phyloP scores from a whole-genome alignment of 1,140 invertebrate genomes.

The Papilio aristodemus region DNA sequence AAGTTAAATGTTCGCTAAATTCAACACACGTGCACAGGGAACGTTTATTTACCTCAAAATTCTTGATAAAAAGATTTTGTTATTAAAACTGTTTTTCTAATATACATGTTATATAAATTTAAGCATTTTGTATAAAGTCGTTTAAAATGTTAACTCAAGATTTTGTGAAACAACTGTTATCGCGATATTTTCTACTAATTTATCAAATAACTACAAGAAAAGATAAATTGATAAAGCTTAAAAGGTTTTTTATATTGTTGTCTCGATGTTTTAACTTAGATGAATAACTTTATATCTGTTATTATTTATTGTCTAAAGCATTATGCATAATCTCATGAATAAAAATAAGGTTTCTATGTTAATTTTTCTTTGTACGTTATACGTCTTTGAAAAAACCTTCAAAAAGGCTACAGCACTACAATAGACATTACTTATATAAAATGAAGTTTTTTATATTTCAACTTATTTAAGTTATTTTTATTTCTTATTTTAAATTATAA shows the following conservation, averaged over 20 bases:
- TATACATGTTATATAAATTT: too few relatives aligned
- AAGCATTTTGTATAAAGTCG: too few relatives aligned
- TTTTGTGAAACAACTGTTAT: background rate
- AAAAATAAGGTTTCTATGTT: background rate
- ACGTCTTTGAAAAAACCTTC: background rate
- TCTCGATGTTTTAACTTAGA: background rate
- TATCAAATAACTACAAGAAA: constrained; percentile 10
- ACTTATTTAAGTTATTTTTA: too few relatives aligned
- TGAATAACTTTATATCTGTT: background rate
- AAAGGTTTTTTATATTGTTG: constrained; percentile 12
- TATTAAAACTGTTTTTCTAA: too few relatives aligned
- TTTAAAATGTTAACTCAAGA: background rate
- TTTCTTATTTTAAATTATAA: too few relatives aligned
- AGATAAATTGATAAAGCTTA: constrained; percentile 9
- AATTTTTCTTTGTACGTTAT: background rate
- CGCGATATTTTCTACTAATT: background rate
- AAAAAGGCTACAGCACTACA: background rate
- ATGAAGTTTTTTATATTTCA: too few relatives aligned
- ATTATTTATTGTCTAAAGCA: background rate
- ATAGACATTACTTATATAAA: background rate
- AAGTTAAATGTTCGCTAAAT: too few relatives aligned
- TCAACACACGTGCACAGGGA: too few relatives aligned
- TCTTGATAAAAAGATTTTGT: too few relatives aligned
- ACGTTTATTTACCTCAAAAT: too few relatives aligned
- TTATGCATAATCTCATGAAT: background rate